phyloP scores from a whole-genome alignment of 2,888 invertebrate species.

The Auanema sp. region DNA sequence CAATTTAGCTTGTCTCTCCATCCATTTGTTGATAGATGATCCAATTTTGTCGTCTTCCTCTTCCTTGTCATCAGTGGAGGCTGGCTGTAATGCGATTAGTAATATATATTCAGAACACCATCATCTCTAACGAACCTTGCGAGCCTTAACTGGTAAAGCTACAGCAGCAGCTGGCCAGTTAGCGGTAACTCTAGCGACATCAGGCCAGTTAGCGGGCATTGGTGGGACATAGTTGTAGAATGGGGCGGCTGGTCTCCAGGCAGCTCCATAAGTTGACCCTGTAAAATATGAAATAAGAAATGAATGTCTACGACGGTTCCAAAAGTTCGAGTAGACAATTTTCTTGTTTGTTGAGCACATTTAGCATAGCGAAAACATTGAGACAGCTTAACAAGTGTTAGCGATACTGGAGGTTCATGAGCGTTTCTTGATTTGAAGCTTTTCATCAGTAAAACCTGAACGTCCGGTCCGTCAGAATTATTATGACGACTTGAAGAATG shows the following conservation, averaged over 20 bases:
- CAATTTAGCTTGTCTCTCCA: constrained; percentile 44
- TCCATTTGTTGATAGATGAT: constrained; percentile 50
- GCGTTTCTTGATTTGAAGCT: no score
- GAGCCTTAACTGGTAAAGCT: constrained; percentile 46
- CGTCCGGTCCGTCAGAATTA: no score
- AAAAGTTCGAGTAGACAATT: no score
- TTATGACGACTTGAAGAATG: no score
- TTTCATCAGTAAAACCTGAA: no score
- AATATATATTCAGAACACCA: not conserved
- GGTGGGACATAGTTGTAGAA: constrained; percentile 65
- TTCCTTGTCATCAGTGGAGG: constrained; percentile 27
- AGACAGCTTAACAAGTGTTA: no score
- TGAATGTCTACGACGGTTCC: no score
- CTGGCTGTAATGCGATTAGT: constrained; percentile 13
- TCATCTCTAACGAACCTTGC: constrained; percentile 3
- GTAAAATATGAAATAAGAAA: constrained; percentile 8
- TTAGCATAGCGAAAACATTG: no score
- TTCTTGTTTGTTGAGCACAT: no score
- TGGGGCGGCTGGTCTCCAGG: constrained; percentile 62
- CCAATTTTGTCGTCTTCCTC: constrained; percentile 46
- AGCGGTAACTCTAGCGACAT: constrained; percentile 47
- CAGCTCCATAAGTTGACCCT: constrained; percentile 64
- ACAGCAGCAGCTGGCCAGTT: constrained; percentile 57
- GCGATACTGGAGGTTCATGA: no score
- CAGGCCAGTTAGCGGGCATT: constrained; percentile 63